phyloP scores from a whole-genome alignment of 2,888 invertebrate species.

The Cancer borealis region DNA sequence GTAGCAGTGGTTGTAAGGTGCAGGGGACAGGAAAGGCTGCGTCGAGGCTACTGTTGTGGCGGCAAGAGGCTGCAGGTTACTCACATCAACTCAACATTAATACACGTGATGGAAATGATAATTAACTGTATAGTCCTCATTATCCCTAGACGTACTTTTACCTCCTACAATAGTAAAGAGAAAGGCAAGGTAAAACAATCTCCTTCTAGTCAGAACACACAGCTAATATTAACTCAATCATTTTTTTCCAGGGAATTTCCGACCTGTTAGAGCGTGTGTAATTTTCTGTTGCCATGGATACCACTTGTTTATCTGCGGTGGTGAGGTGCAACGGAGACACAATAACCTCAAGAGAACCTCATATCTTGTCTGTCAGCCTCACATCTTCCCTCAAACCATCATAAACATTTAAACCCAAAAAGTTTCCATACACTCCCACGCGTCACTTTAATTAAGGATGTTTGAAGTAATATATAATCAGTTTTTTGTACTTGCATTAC shows the following conservation, averaged over 20 bases:
- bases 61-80: not conserved
- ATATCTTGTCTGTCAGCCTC: no score
- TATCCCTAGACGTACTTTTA: not conserved
- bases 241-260: not conserved
- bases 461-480: no score
- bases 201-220: not conserved
- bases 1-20: not conserved
- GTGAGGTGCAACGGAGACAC: no score
- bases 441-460: no score
- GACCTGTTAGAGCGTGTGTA: not conserved
- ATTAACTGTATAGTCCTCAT: not conserved
- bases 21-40: no score
- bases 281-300: not conserved
- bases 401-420: no score
- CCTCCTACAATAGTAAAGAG: not conserved
- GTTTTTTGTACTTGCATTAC: no score
- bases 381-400: no score
- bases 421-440: no score
- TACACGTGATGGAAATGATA: conserved; percentile 46
- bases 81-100: conserved; percentile 36
- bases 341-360: no score
- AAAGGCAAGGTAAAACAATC: no score
- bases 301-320: not conserved
- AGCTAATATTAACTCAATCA: not conserved
- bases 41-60: no score